These are phyloP conservation scores for Orthonychiurus folsomi DNA, from an alignment of 2,888 invertebrate genomes.

Conservation along the genomic window DNA sequence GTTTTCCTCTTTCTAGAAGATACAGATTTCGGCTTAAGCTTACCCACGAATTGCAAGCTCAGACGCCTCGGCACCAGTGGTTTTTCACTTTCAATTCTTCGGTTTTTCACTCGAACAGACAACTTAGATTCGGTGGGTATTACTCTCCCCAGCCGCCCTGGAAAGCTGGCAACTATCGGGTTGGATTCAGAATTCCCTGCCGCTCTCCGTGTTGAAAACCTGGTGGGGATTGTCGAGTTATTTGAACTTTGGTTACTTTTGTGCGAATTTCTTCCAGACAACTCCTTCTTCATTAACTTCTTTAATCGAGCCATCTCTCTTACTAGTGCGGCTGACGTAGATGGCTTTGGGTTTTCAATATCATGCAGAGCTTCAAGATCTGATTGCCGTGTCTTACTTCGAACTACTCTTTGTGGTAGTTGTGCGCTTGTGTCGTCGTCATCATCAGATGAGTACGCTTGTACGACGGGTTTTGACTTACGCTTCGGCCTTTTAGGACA, in stretches of 20 bases:
- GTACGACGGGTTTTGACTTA: background rate
- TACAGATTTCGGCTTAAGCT: too few species aligned
- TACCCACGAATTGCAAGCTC: too few species aligned
- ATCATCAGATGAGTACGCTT: background rate
- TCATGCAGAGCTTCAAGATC: constrained; percentile 18
- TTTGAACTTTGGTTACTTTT: background rate
- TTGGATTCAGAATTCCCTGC: background rate
- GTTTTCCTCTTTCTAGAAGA: too few species aligned
- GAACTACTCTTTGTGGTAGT: background rate
- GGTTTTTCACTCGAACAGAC: too few species aligned
- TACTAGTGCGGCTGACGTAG: constrained; percentile 19
- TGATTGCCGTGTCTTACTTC: background rate
- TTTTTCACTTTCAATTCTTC: too few species aligned
- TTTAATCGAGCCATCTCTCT: constrained; percentile 15
- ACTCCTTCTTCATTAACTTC: constrained; percentile 6
- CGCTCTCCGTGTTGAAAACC: background rate
- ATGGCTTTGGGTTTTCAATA: constrained; percentile 29
- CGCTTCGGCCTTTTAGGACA: constrained; percentile 1
- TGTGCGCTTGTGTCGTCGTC: background rate
- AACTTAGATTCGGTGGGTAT: too few species aligned
- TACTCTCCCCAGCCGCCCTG: background rate
- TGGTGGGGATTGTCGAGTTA: background rate
- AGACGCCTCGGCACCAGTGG: too few species aligned
- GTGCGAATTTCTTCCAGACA: background rate
- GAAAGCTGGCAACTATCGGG: too few species aligned